phyloP scores from a whole-genome alignment of 2,113 vertebrate genomes.

The Micronisus gabar region DNA sequence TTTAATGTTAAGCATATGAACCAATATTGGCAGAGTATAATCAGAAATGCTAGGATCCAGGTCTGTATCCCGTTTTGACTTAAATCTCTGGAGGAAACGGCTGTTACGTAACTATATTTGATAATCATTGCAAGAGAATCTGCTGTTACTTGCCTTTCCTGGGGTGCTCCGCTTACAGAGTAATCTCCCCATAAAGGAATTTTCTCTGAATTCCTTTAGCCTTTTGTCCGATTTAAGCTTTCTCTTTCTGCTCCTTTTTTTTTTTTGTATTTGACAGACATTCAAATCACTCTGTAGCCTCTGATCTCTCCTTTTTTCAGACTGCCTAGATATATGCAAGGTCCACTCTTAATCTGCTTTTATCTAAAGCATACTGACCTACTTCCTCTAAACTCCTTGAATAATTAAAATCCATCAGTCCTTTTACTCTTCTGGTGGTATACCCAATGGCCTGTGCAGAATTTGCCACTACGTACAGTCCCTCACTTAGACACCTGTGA shows the following conservation, averaged over 20 bases:
- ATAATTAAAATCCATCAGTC: conserved; percentile 37
- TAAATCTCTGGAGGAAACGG: not conserved
- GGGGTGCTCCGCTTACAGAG: not conserved
- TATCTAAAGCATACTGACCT: conserved; percentile 54
- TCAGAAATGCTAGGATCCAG: not conserved
- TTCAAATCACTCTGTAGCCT: not conserved
- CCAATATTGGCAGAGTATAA: not conserved
- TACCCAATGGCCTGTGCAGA: not conserved
- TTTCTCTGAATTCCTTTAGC: conserved; percentile 1
- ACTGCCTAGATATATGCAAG: not conserved
- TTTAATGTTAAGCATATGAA: conserved; percentile 21
- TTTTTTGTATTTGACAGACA: not conserved
- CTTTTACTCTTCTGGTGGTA: not conserved
- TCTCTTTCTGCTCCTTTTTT: not conserved
- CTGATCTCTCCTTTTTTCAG: not conserved
- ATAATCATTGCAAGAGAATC: not conserved
- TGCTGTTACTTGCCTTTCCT: conserved; percentile 4
- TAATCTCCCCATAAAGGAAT: conserved; percentile 15
- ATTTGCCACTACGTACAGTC: not conserved
- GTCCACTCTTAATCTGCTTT: conserved; percentile 51
- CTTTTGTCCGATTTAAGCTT: not conserved
- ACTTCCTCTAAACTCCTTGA: conserved; percentile 45
- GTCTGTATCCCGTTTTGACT: not conserved
- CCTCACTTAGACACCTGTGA: not conserved
- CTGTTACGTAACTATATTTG: conserved; percentile 4